A percentile compares a stretch with the other conserved stretches of the same genome.
These are phyloP conservation scores for Psammodynastes pulverulentus DNA, from an alignment of 2,113 vertebrate species.

Conservation along the genomic window DNA sequence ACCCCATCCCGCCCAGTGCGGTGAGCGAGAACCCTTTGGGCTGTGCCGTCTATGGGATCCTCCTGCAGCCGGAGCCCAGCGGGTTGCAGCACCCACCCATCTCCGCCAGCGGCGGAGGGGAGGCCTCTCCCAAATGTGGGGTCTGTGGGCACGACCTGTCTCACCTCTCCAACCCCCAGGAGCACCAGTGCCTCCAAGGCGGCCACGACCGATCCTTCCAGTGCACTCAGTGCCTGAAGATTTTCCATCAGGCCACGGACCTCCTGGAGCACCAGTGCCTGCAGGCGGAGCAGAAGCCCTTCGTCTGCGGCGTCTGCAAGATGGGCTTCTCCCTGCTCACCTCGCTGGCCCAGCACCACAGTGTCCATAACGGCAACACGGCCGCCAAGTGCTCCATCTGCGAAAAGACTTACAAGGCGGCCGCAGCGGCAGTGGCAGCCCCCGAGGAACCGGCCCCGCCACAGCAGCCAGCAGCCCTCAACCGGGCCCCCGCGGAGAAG, in stretches of 20 bases:
- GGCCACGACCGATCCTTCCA: constrained; percentile 94
- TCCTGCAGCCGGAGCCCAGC: constrained; percentile 83
- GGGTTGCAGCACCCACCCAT: constrained; percentile 79
- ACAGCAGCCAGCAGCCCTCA: constrained; percentile 47
- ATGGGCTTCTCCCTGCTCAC: constrained; percentile 98
- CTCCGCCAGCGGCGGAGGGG: constrained; percentile 70
- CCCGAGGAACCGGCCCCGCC: constrained; percentile 61
- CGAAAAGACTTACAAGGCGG: constrained; percentile 90
- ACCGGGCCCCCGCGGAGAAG: constrained; percentile 75
- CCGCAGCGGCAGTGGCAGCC: constrained; percentile 53
- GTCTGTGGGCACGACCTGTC: constrained; percentile 91
- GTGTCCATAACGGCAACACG: constrained; percentile 82
- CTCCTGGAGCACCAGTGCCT: constrained; percentile 95
- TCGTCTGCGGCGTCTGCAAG: constrained; percentile 95
- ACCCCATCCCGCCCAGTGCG: constrained; percentile 79
- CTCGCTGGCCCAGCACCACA: constrained; percentile 92
- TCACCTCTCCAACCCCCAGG: constrained; percentile 88
- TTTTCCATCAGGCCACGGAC: constrained; percentile 96
- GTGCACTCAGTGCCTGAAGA: constrained; percentile 97
- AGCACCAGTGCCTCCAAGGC: constrained; percentile 89
- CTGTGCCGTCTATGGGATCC: constrained; percentile 93
- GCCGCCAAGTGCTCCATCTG: constrained; percentile 96
- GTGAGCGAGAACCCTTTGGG: constrained; percentile 84
- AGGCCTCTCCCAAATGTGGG: constrained; percentile 84
- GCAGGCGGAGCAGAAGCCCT: constrained; percentile 97